Percentiles rank a stretch among this genome's conserved stretches.
phyloP scores from a whole-genome alignment of 2,888 invertebrate species.

The Bombyx huttoni region DNA sequence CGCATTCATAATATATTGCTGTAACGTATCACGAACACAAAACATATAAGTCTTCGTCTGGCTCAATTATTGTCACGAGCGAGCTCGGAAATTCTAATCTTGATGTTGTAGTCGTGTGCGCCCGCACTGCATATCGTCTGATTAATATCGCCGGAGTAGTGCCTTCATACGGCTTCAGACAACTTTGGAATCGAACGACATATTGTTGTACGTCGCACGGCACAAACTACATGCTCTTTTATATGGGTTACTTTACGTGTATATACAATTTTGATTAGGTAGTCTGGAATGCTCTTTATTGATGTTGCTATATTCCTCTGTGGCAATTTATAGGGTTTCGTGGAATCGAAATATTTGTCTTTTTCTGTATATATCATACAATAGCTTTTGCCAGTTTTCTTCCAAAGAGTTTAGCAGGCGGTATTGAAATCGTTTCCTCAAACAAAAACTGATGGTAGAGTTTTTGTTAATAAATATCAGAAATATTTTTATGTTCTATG shows the following conservation, averaged over 20 bases:
- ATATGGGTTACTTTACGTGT: not conserved
- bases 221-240: not conserved
- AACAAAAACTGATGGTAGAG: too few relatives aligned
- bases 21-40: slow-evolving; percentile 1
- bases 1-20: too few relatives aligned
- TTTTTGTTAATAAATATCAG: too few relatives aligned
- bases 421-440: too few relatives aligned
- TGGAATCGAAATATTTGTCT: too few relatives aligned
- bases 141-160: slow-evolving; percentile 49
- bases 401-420: too few relatives aligned
- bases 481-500: too few relatives aligned
- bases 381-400: too few relatives aligned
- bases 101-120: slow-evolving; percentile 43
- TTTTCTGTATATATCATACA: too few relatives aligned
- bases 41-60: slow-evolving; percentile 33
- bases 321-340: too few relatives aligned
- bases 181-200: slow-evolving; percentile 36
- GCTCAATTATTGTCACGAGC: slow-evolving; percentile 53
- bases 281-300: not conserved
- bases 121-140: slow-evolving; percentile 53
- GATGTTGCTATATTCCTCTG: too few relatives aligned
- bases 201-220: slow-evolving; percentile 10
- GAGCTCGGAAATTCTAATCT: slow-evolving; percentile 48
- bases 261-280: not conserved
- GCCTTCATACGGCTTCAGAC: slow-evolving; percentile 37